Base-by-base conservation (phyloP, 1,140 invertebrate genomes). In the Listronotus oregonensis region DNA sequence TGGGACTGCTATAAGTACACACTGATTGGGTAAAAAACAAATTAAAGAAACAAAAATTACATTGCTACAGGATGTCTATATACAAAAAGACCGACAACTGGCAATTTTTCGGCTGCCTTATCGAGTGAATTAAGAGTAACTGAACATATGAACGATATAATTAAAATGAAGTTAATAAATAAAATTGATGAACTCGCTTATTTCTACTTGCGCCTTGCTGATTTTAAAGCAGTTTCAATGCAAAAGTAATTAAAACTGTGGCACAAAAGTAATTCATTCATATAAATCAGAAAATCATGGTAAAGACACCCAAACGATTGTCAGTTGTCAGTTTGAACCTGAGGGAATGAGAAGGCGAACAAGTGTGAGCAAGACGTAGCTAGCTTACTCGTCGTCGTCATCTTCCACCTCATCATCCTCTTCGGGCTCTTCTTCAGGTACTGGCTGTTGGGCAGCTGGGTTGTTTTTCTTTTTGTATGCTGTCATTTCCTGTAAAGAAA, bases 391-490 rank as follows among this genome's bases (percentile, higher is more conserved):
- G 47, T 79, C 76, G 60, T 79, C 77, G 44, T 79, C 77, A 12
- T 78, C 75, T 57, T 78, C 77, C 44, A 73, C 84, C 31, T 85
- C 84, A 14, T 87, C 86, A 2, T 84, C 84, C 0, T 79, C 79
- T 37, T 86, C 84, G 11, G 82, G 84, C 71, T 86, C 85, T 70
- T 86, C 85, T 56, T 81, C 81, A 65, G 81, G 80, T 69, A 82
- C 80, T 65, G 79, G 79, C 72, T 68, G 81, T 73, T 70, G 81
- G 77, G 71, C 76, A 77, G 68, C 73, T 68, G 72, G 82, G 81
- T 79, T 87, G 84, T 74, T 83, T 79, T 79, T 89, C 80, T 90
- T 90, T 81, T 91, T 92, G 82, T 92, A 92, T 51, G 89, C 90
- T 67, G 88, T 89, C 88, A 90, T 89, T 81, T 90, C 88, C 87